phyloP scores from a whole-genome alignment of 2,888 invertebrate genomes.

The Zonitis immaculata region DNA sequence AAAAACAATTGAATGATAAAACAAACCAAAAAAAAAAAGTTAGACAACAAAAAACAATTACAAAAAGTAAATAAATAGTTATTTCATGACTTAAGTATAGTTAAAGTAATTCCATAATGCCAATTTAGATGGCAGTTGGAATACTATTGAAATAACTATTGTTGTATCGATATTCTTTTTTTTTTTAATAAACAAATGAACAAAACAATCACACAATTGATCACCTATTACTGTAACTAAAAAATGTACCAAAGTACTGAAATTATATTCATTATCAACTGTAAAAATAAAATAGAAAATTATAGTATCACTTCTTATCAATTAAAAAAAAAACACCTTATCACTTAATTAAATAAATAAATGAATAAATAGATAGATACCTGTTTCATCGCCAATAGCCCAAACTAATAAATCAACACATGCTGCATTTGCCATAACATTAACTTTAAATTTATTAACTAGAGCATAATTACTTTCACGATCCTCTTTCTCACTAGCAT shows the following conservation, averaged over 20 bases:
- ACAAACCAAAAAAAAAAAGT: too few relatives aligned
- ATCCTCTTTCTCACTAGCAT: conserved; percentile 78
- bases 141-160: too few relatives aligned
- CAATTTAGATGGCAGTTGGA: too few relatives aligned
- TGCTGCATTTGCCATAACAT: conserved; percentile 95
- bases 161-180: too few relatives aligned
- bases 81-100: too few relatives aligned
- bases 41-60: too few relatives aligned
- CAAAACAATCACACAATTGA: conserved; percentile 18
- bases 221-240: conserved; percentile 66
- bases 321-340: background rate
- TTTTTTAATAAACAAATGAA: conserved; percentile 2
- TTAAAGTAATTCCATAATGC: too few relatives aligned
- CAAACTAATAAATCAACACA: conserved; percentile 97
- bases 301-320: too few relatives aligned
- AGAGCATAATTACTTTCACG: conserved; percentile 73
- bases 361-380: conserved; percentile 53
- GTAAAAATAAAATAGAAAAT: conserved; percentile 48
- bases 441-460: conserved; percentile 88
- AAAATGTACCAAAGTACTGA: conserved; percentile 68
- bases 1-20: too few relatives aligned
- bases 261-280: conserved; percentile 68
- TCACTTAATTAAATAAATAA: conserved; percentile 2
- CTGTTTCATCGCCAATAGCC: conserved; percentile 96
- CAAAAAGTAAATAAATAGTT: too few relatives aligned